Evolutionary conservation across 2,113 vertebrate species (phyloP).

Genomic region (Pygoscelis antarcticus): DNA sequence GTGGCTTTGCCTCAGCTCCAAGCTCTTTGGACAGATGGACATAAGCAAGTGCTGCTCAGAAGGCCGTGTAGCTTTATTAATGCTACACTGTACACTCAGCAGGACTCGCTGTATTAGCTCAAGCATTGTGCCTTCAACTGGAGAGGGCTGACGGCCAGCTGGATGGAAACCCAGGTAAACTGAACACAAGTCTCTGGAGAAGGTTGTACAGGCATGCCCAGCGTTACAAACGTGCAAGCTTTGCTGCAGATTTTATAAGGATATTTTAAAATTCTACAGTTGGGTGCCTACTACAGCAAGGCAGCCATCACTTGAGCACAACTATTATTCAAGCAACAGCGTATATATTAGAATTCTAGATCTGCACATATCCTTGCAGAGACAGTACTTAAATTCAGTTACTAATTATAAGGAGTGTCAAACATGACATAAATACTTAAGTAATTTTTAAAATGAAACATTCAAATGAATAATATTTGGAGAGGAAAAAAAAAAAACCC

Average conservation of each 20-base stretch:
- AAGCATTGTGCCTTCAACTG: not conserved
- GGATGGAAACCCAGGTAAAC: not conserved
- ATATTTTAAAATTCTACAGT: not conserved
- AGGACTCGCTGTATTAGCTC: not conserved
- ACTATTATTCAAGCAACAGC: not conserved
- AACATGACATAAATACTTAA: not conserved
- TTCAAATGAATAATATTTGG: not conserved
- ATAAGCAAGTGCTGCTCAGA: not conserved
- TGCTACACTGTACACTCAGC: not conserved
- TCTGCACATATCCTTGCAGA: not conserved
- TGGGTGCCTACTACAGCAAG: not conserved
- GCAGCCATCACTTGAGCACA: not conserved
- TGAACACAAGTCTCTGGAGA: not conserved
- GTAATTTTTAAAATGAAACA: not conserved
- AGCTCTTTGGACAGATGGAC: not conserved
- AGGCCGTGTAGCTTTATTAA: not conserved
- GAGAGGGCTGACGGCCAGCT: not conserved
- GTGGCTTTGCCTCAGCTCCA: not conserved
- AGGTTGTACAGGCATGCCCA: not conserved
- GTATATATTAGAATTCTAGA: not conserved
- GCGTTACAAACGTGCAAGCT: not conserved
- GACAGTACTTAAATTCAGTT: not conserved
- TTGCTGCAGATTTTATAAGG: not conserved
- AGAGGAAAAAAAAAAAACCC: not conserved
- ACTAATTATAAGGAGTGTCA: not conserved